Percentiles rank a stretch among this genome's conserved stretches.
These are phyloP conservation scores for Rhynchotus rufescens DNA, from an alignment of 2,797 vertebrate species.

Conservation along the genomic window DNA sequence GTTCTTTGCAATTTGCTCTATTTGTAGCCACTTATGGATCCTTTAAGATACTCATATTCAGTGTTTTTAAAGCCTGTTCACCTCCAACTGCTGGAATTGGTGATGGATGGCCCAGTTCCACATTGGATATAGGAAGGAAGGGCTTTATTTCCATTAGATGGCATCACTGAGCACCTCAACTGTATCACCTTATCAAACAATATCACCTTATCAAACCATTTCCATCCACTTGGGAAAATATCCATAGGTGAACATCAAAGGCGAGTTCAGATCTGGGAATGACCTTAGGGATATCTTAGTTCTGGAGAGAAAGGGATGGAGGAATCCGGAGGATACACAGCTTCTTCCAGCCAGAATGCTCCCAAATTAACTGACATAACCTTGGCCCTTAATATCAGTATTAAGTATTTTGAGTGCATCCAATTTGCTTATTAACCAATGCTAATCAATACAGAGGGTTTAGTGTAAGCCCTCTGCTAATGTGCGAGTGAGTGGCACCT, in stretches of 20 bases:
- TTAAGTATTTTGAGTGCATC: fast-evolving
- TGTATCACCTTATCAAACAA: neutral
- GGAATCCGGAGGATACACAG: neutral
- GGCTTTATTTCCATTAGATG: conserved; percentile 59
- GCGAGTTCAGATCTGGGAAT: neutral
- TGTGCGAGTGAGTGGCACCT: neutral
- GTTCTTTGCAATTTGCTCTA: fast-evolving
- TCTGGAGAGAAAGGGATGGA: neutral
- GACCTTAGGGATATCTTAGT: neutral
- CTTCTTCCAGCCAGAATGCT: neutral
- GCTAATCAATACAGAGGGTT: neutral
- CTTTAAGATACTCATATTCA: fast-evolving
- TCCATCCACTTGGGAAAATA: neutral
- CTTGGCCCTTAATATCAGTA: neutral
- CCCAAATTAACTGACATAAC: too few species aligned
- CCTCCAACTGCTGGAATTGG: fast-evolving
- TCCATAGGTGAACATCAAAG: neutral
- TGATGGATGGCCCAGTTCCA: neutral
- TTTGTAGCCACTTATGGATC: fast-evolving
- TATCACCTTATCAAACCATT: neutral
- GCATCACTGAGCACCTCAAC: conserved; percentile 40
- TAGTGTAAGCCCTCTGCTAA: neutral
- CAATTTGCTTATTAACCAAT: neutral
- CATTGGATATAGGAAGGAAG: neutral
- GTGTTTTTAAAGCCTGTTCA: neutral